These are phyloP conservation scores for Phylloscopus whistleri DNA, from an alignment of 2,113 vertebrate genomes.

Conservation along the genomic window DNA sequence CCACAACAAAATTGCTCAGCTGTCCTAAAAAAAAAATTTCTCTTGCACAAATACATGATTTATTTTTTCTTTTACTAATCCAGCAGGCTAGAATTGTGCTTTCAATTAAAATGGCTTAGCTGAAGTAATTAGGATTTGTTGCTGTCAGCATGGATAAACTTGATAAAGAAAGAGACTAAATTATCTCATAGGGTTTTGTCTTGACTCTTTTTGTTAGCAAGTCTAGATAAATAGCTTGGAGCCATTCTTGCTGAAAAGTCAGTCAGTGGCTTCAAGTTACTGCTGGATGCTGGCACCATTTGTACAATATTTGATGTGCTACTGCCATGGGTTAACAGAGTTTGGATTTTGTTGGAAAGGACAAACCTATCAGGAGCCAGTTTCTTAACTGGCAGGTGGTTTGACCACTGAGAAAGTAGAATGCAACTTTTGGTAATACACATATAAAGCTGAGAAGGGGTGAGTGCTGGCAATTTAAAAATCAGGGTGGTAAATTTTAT, in stretches of 20 bases:
- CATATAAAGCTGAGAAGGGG: too few species aligned
- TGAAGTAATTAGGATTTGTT: constrained; percentile 31
- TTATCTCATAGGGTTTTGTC: background rate
- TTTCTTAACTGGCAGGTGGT: too few species aligned
- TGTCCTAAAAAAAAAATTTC: background rate
- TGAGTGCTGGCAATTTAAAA: background rate
- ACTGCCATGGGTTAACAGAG: too few species aligned
- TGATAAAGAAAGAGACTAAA: background rate
- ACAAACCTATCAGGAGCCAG: too few species aligned
- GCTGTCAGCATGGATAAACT: constrained; percentile 10
- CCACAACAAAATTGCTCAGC: background rate
- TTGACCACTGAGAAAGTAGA: too few species aligned
- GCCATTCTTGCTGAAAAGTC: background rate
- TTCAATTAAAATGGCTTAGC: constrained; percentile 27
- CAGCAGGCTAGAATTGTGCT: background rate
- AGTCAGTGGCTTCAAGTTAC: background rate
- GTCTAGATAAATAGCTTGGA: background rate
- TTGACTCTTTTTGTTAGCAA: background rate
- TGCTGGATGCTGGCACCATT: background rate
- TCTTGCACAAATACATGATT: background rate
- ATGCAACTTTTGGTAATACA: too few species aligned
- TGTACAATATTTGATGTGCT: background rate
- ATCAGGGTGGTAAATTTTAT: background rate
- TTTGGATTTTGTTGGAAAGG: too few species aligned
- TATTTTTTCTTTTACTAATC: background rate